Percentiles rank a stretch among this genome's conserved stretches.
Conservation (phyloP, 2,797 vertebrate genomes). For the Selene dorsalis region DNA sequence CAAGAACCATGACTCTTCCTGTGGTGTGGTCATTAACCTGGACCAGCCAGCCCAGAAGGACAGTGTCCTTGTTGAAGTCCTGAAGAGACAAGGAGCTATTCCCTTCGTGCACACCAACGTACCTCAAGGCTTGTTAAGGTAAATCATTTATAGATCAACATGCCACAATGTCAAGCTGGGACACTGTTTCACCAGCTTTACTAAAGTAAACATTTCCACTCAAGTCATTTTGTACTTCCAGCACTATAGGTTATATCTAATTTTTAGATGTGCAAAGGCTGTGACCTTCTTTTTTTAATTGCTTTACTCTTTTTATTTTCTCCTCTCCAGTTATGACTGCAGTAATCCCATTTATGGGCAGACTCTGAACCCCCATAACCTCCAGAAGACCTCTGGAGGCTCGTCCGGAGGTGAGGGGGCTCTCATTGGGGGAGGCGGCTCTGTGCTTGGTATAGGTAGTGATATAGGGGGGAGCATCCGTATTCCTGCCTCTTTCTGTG, state of each 20-base stretch:
- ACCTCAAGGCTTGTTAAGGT: conserved; percentile 90
- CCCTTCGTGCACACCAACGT: conserved; percentile 95
- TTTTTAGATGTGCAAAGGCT: not conserved
- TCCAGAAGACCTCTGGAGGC: conserved; percentile 88
- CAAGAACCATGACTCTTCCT: conserved; percentile 85
- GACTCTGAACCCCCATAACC: conserved; percentile 87
- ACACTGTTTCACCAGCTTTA: not conserved
- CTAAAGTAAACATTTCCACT: rapidly evolving
- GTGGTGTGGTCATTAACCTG: conserved; percentile 86
- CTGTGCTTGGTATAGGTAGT: conserved; percentile 84
- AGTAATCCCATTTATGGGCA: conserved; percentile 90
- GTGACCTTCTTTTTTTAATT: not conserved
- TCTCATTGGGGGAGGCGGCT: conserved; percentile 85
- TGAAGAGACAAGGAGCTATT: conserved; percentile 94
- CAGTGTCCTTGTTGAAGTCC: conserved; percentile 89
- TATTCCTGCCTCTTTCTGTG: conserved; percentile 86
- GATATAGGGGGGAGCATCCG: conserved; percentile 86
- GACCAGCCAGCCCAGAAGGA: conserved; percentile 81
- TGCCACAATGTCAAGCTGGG: not conserved
- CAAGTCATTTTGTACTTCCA: not conserved
- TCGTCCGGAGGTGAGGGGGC: conserved; percentile 89
- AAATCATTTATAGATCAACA: conserved; percentile 31
- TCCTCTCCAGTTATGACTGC: conserved; percentile 88
- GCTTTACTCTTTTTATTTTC: not conserved
- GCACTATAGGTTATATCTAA: not conserved